Percentiles rank a stretch among this genome's conserved stretches.
Conservation (phyloP, 2,888 invertebrate genomes). For the Nephrotoma flavescens region DNA sequence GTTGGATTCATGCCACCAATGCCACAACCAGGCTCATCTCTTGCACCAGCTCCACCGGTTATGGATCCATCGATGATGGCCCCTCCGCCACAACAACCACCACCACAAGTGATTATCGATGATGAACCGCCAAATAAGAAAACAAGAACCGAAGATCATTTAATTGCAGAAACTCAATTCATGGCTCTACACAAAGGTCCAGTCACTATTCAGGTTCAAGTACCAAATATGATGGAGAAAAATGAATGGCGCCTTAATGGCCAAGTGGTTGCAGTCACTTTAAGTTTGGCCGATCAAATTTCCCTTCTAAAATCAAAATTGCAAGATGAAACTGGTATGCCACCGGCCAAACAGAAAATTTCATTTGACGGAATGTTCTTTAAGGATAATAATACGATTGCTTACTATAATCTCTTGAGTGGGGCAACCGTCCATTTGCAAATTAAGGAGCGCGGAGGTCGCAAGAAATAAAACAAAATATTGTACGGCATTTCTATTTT, state of each 20-base stretch:
- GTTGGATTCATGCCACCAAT: slow-evolving; percentile 31
- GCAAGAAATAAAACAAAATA: slow-evolving; percentile 63
- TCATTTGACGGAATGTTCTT: slow-evolving; percentile 95
- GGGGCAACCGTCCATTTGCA: slow-evolving; percentile 76
- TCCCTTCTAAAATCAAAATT: slow-evolving; percentile 76
- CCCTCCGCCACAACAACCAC: slow-evolving; percentile 27
- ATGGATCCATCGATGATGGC: slow-evolving; percentile 38
- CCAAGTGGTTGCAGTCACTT: slow-evolving; percentile 61
- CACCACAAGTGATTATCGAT: slow-evolving; percentile 36
- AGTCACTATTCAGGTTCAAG: slow-evolving; percentile 65
- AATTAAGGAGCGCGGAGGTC: slow-evolving; percentile 93
- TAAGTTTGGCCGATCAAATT: slow-evolving; percentile 67
- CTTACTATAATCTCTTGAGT: slow-evolving; percentile 86
- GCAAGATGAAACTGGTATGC: slow-evolving; percentile 76
- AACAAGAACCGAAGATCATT: slow-evolving; percentile 77
- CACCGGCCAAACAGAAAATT: slow-evolving; percentile 93
- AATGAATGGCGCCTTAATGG: slow-evolving; percentile 92
- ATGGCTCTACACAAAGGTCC: slow-evolving; percentile 54
- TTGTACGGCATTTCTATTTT: background rate
- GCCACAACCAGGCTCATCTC: slow-evolving; percentile 21
- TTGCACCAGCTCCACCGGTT: slow-evolving; percentile 34
- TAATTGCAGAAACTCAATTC: slow-evolving; percentile 80
- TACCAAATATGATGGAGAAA: slow-evolving; percentile 77
- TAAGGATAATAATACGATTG: slow-evolving; percentile 89
- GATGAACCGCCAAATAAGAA: slow-evolving; percentile 84